Conservation (phyloP, 1,140 invertebrate genomes). For the Hyposmocoma kahamanoa region DNA sequence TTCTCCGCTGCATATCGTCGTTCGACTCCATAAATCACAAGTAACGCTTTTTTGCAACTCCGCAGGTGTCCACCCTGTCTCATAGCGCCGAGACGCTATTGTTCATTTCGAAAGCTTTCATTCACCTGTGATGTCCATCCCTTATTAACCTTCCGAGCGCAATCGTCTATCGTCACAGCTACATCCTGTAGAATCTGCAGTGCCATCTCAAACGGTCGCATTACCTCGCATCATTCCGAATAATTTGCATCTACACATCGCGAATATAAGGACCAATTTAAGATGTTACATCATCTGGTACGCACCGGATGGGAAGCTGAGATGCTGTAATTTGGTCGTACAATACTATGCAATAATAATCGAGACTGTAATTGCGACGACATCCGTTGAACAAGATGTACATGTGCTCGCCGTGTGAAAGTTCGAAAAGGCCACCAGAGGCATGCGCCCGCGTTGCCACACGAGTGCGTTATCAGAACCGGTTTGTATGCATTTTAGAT, state of each 20-base stretch:
- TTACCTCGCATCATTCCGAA: conserved; percentile 10
- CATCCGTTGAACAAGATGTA: conserved; percentile 46
- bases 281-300: too few relatives aligned
- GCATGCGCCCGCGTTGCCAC: conserved; percentile 14
- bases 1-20: conserved; percentile 31
- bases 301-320: conserved; percentile 60
- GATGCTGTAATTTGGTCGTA: conserved; percentile 59
- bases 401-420: conserved; percentile 57
- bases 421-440: conserved; percentile 34
- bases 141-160: conserved; percentile 24
- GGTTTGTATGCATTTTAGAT: conserved; percentile 45
- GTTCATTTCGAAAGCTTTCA: conserved; percentile 21
- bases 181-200: conserved; percentile 15
- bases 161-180: conserved; percentile 4
- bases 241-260: too few relatives aligned
- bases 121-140: conserved; percentile 37
- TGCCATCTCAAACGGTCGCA: conserved; percentile 20
- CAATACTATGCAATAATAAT: conserved; percentile 63
- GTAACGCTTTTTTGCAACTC: conserved; percentile 20
- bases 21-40: conserved; percentile 38
- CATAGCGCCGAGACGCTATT: conserved; percentile 23
- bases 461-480: conserved; percentile 45
- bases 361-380: conserved; percentile 58
- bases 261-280: too few relatives aligned
- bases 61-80: conserved; percentile 36